Evolutionary conservation across 2,797 vertebrate genomes (phyloP), one percentile per base, ranked within the genome.

Genomic region (Psittacula echo): DNA sequence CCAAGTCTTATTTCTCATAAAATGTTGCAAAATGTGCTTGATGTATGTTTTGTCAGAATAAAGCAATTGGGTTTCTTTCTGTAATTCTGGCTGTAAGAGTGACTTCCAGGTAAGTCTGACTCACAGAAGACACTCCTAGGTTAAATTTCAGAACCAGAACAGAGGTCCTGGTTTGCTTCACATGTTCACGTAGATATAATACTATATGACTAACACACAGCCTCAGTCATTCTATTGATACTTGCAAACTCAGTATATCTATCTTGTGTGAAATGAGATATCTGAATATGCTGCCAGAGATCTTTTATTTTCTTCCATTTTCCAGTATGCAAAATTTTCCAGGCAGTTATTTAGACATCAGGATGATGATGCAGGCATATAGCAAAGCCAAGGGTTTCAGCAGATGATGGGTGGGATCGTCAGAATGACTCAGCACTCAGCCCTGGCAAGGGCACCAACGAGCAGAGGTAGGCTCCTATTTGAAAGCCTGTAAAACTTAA

Each of bases 371-470:
- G 34, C 1, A 0, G 47, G 13, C 37, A 72, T 32, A 23, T 45
- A 70, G 27, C 13, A 80, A 90, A 92, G 85, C n/a, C 83, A 79
- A 78, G 66, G 47, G 21, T 89, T 90, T n/a, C 41, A 58, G 87
- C 12, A 3, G 44, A 67, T 44, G 66, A 54, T 42, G 1, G 2
- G 11, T 3, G 20, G 58, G 41, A 48, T 47, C 1, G 1, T 41
- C 54, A 61, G 47, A 85, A 77, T 95, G 86, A 95, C 45, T 93
- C 95, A 76, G 91, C 64, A 74, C 41, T 61, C 30, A 71, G 79
- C 47, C 47, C 79, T 80, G 65, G 41, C 44, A 30, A 42, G 30
- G 53, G 42, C 7, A 51, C 34, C 41, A 24, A 9, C 1, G 2
- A 67, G 79, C 37, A 72, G 58, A 83, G 20, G 17, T 29, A 71